A percentile compares a stretch with the other conserved stretches of the same genome.
phyloP scores from a whole-genome alignment of 2,888 invertebrate genomes.

The Trachelus iudaicus region DNA sequence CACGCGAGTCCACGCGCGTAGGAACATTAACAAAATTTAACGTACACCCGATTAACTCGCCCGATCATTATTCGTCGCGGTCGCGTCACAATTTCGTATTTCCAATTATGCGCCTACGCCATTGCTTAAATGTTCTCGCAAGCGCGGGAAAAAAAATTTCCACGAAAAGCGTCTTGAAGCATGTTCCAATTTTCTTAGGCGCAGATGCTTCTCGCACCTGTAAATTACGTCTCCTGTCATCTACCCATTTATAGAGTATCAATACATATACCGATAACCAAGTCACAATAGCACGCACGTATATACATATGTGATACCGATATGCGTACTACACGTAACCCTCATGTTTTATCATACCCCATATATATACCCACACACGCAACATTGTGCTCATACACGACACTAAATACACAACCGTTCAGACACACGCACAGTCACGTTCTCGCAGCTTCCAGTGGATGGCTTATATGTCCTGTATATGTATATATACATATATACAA shows the following conservation, averaged over 20 bases:
- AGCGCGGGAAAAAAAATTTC: not conserved
- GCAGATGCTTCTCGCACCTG: not conserved
- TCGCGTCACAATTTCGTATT: not conserved
- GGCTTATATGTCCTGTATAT: constrained; percentile 8
- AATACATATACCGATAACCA: not conserved
- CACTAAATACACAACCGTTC: not conserved
- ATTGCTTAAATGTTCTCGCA: not conserved
- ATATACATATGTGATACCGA: not conserved
- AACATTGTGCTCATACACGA: not conserved
- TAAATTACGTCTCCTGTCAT: not conserved
- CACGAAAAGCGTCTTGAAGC: not conserved
- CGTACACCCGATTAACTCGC: not conserved
- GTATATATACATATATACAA: constrained; percentile 18
- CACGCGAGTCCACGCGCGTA: not conserved
- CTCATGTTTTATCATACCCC: not conserved
- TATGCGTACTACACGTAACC: not conserved
- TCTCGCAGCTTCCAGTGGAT: not conserved
- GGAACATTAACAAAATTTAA: not conserved
- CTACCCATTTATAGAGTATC: not conserved
- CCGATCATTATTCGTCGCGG: not conserved
- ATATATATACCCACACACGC: no score
- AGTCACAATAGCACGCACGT: not conserved
- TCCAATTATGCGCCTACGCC: not conserved
- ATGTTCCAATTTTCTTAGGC: not conserved
- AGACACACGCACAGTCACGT: not conserved